phyloP scores from a whole-genome alignment of 2,888 invertebrate genomes.

The Mythimna lalbum region DNA sequence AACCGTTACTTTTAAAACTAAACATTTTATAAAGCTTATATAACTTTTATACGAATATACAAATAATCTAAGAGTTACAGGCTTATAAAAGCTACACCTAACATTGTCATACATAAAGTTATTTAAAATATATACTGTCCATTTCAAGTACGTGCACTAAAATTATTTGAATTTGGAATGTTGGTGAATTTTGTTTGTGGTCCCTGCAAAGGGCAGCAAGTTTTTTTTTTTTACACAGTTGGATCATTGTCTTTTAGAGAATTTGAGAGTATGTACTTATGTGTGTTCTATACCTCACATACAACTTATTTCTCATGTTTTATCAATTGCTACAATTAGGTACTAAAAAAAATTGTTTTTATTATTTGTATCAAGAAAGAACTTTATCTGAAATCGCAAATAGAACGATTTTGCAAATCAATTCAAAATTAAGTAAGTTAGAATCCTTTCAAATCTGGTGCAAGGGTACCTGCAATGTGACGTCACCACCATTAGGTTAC shows the following conservation, averaged over 20 bases:
- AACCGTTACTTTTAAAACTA: conserved; percentile 14
- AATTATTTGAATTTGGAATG: conserved; percentile 15
- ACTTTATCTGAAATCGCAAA: too few species aligned
- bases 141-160: conserved; percentile 61
- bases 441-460: too few species aligned
- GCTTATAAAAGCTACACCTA: conserved; percentile 71
- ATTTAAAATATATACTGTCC: conserved; percentile 61
- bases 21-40: conserved; percentile 28
- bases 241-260: not conserved
- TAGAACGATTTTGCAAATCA: too few species aligned
- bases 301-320: too few species aligned
- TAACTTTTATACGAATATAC: conserved; percentile 27
- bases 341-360: too few species aligned
- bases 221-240: too few species aligned
- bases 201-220: conserved; percentile 5
- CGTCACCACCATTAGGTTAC: too few species aligned
- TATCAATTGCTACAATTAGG: too few species aligned
- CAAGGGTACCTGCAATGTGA: too few species aligned
- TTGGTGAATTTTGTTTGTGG: conserved; percentile 16
- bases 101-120: conserved; percentile 33
- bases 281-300: too few species aligned
- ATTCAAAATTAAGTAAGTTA: too few species aligned
- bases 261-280: not conserved
- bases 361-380: too few species aligned
- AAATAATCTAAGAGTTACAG: conserved; percentile 37